Evolutionary conservation across 2,888 invertebrate genomes (phyloP), one percentile per base, ranked within the genome.

Genomic region (Nesidiocoris tenuis): DNA sequence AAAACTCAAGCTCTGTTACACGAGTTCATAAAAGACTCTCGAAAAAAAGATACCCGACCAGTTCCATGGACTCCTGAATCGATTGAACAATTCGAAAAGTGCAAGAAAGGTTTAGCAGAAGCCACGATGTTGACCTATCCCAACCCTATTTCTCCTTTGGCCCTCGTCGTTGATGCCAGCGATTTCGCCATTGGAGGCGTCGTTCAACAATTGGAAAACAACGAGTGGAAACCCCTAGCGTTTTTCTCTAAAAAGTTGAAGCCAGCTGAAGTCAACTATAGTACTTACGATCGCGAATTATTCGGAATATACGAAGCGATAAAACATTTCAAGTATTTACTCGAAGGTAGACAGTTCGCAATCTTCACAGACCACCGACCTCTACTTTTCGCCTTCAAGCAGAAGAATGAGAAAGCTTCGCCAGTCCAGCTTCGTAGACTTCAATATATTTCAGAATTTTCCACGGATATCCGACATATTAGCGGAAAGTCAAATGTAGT

Each of bases 211-310:
- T 24, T 17, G 1, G 54, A 17, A n/a, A 39, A 24, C 17, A 18
- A 3, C 5, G 12, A 3, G 12, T 74, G 74, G 74, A 66, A 74
- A 55, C 74, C 74, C 0, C 0, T 74, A 1, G 24, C 24, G 7
- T 74, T 74, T 19, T 74, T 65, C 1, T 74, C 74, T 2, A 74
- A 64, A 64, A 74, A 74, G 25, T 39, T 74, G 5, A 71, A 3
- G 3, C 1, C 3, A 1, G 17, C 71, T 1, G 61, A 71, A 7
- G 12, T 59, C 19, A 83, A 82, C 5, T 84, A 84, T 59, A 82
- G 83, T 9, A 82, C 82, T 17, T 85, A 84, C 75, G 84, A 85
- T 67, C 57, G 83, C 0, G 84, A 77, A 55, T 54, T 71, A 23
- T 56, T 77, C 74, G 80, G 80, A 9, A 39, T 79, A 2, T 81